Conservation (phyloP, 2,888 invertebrate species). For the Chrysotoxum bicinctum region DNA sequence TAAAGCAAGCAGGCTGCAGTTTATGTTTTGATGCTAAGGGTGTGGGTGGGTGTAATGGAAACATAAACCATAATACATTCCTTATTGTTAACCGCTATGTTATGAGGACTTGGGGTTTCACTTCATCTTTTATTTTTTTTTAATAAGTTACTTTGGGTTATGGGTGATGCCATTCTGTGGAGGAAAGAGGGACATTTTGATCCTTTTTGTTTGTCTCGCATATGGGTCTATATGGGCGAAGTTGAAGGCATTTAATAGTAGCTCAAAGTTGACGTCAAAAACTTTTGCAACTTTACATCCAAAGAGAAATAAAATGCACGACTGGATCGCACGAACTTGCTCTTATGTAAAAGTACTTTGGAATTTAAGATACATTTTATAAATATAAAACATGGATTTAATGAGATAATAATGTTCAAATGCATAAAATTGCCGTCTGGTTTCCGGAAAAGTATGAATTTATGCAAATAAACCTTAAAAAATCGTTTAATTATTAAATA, state of each 20-base stretch:
- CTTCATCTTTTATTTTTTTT: constrained; percentile 9
- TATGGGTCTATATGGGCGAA: constrained; percentile 45
- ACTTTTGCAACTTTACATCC: constrained; percentile 24
- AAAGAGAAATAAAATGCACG: background rate
- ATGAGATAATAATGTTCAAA: no score
- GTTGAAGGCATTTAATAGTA: constrained; percentile 50
- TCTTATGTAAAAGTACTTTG: no score
- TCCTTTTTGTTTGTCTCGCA: constrained; percentile 6
- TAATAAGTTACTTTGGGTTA: constrained; percentile 32
- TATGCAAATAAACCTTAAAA: no score
- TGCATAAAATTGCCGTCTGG: no score
- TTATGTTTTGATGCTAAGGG: constrained; percentile 20
- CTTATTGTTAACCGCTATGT: constrained; percentile 25
- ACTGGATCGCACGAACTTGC: no score
- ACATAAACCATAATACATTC: constrained; percentile 36
- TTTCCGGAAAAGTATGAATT: no score
- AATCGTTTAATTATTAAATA: no score
- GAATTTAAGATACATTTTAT: no score
- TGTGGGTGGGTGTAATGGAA: background rate
- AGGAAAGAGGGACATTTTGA: constrained; percentile 7
- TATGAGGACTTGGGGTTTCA: constrained; percentile 44
- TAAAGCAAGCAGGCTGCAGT: constrained; percentile 6
- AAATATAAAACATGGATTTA: no score
- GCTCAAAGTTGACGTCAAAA: constrained; percentile 45
- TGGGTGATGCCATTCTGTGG: background rate